Conservation (phyloP, 53 echinoderm and acorn worm species). For the Holothuria leucospilota region DNA sequence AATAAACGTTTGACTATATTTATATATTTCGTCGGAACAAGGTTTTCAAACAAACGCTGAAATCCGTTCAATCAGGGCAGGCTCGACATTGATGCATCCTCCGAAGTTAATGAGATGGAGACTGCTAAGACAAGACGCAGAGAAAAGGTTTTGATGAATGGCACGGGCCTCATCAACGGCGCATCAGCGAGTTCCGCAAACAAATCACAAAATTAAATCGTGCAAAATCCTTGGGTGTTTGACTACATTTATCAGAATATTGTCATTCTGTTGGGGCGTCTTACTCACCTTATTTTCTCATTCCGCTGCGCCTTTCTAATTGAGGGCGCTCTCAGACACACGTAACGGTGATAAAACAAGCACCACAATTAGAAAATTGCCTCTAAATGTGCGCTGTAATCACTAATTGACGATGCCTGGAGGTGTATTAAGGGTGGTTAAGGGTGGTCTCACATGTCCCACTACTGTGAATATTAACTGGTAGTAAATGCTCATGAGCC, state of each 20-base stretch:
- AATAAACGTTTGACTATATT: constrained; percentile 49
- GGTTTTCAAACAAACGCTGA: constrained; percentile 51
- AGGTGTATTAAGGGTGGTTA: too few species aligned
- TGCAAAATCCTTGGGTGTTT: constrained; percentile 39
- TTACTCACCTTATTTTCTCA: too few species aligned
- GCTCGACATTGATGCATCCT: constrained; percentile 41
- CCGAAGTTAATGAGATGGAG: constrained; percentile 41
- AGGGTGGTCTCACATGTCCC: too few species aligned
- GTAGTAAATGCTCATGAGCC: too few species aligned
- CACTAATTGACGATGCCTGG: too few species aligned
- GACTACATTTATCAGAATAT: constrained; percentile 33
- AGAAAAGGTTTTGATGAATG: constrained; percentile 28
- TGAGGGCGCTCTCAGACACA: too few species aligned
- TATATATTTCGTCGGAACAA: constrained; percentile 43
- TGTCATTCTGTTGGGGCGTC: too few species aligned
- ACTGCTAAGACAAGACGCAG: constrained; percentile 5
- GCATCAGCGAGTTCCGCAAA: constrained; percentile 39
- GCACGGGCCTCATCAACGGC: constrained; percentile 44
- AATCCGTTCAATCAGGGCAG: constrained; percentile 37
- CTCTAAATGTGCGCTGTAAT: too few species aligned
- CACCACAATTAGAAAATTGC: too few species aligned
- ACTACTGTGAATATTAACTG: too few species aligned
- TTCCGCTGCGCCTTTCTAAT: too few species aligned
- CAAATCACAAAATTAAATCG: constrained; percentile 51
- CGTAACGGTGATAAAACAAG: too few species aligned